These are phyloP conservation scores for Eira barbara DNA, from an alignment of 2,113 vertebrate species.

Conservation along the genomic window DNA sequence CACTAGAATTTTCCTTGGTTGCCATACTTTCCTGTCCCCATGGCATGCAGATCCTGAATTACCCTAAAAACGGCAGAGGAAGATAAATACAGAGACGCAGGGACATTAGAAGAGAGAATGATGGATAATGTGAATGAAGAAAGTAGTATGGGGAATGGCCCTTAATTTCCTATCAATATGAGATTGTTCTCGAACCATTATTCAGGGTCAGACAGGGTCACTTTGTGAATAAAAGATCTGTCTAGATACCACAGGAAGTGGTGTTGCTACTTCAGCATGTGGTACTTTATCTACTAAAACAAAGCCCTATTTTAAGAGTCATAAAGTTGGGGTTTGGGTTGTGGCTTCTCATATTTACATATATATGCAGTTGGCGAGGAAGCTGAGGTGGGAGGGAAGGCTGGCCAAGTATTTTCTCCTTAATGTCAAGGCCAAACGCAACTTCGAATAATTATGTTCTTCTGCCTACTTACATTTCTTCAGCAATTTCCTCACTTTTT, in stretches of 20 bases:
- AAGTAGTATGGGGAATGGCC: not conserved
- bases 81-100: not conserved
- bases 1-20: not conserved
- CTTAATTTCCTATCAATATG: constrained; percentile 52
- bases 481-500: constrained; percentile 37
- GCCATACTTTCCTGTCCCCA: not conserved
- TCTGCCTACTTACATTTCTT: not conserved
- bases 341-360: constrained; percentile 47
- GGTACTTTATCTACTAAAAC: constrained; percentile 27
- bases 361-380: constrained; percentile 4
- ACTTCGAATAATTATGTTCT: constrained; percentile 39
- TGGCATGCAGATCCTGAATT: not conserved
- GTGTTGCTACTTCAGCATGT: constrained; percentile 2
- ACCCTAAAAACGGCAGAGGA: not conserved
- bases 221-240: constrained; percentile 20
- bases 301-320: constrained; percentile 38
- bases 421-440: constrained; percentile 1
- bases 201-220: constrained; percentile 52
- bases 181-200: constrained; percentile 45
- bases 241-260: constrained; percentile 25
- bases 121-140: constrained; percentile 27
- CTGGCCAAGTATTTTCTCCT: not conserved
- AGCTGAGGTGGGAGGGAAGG: not conserved
- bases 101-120: not conserved
- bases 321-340: constrained; percentile 48